A percentile compares a stretch with the other conserved stretches of the same genome.
phyloP scores from a whole-genome alignment of 2,113 vertebrate genomes.

The Scomber colias region DNA sequence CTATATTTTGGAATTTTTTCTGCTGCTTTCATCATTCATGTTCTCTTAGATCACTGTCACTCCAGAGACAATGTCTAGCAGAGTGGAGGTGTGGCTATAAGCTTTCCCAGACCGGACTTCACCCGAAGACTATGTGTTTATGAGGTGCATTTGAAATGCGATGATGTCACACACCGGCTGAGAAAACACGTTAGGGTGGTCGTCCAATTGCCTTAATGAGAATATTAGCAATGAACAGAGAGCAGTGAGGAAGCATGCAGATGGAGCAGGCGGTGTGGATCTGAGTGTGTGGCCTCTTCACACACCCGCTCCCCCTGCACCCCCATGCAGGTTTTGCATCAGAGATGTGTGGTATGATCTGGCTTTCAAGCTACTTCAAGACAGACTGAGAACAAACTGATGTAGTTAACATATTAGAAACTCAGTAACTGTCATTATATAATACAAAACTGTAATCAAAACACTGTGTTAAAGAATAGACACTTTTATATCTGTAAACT shows the following conservation, averaged over 20 bases:
- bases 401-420: background rate
- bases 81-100: constrained; percentile 43
- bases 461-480: no score
- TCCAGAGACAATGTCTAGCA: constrained; percentile 49
- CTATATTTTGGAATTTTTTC: constrained; percentile 21
- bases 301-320: background rate
- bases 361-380: background rate
- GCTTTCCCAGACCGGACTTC: constrained; percentile 60
- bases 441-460: constrained; percentile 1
- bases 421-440: background rate
- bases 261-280: constrained; percentile 25
- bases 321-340: background rate
- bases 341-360: constrained; percentile 25
- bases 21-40: constrained; percentile 33
- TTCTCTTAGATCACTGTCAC: constrained; percentile 53
- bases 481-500: background rate
- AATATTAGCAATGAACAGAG: constrained; percentile 51
- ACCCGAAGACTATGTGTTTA: constrained; percentile 61
- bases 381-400: constrained; percentile 13
- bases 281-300: constrained; percentile 60
- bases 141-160: constrained; percentile 70
- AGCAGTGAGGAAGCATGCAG: constrained; percentile 45
- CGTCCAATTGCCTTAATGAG: constrained; percentile 58
- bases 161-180: constrained; percentile 78
- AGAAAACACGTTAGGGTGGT: constrained; percentile 70